Conservation (phyloP, 2,797 vertebrate species). For the Enteromius thamalakanensis region DNA sequence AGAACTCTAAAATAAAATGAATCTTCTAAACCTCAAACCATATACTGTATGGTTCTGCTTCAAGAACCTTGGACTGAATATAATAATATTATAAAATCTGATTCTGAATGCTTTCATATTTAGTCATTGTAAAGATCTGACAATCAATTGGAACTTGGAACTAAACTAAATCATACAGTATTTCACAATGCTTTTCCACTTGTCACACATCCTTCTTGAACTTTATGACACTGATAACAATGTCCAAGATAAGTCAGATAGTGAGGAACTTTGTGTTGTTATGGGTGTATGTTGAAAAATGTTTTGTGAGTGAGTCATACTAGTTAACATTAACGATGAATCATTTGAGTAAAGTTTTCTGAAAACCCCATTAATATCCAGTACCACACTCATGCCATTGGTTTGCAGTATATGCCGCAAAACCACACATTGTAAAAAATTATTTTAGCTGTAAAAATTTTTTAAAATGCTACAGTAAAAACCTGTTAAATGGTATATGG, state of each 20-base stretch:
- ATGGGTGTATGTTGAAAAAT: not conserved
- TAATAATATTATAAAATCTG: not conserved
- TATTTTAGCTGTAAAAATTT: too few relatives aligned
- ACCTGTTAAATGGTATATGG: too few relatives aligned
- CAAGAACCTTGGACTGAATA: not conserved
- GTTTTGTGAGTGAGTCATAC: not conserved
- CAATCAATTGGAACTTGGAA: conserved; percentile 4
- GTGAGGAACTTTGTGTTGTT: not conserved
- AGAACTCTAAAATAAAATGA: not conserved
- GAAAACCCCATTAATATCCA: not conserved
- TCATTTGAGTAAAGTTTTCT: not conserved
- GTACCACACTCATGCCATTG: not conserved
- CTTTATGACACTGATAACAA: conserved; percentile 28
- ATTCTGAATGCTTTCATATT: not conserved
- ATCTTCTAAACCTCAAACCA: not conserved
- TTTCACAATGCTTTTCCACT: not conserved
- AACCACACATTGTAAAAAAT: not conserved
- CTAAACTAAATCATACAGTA: not conserved
- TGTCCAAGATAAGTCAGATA: not conserved
- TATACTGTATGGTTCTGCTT: not conserved
- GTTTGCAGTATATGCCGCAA: not conserved
- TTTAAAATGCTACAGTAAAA: too few relatives aligned
- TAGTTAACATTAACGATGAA: not conserved
- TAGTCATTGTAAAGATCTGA: not conserved
- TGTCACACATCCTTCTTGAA: not conserved